Base-by-base conservation (phyloP, 1,140 invertebrate species). In the Drosophila teissieri region DNA sequence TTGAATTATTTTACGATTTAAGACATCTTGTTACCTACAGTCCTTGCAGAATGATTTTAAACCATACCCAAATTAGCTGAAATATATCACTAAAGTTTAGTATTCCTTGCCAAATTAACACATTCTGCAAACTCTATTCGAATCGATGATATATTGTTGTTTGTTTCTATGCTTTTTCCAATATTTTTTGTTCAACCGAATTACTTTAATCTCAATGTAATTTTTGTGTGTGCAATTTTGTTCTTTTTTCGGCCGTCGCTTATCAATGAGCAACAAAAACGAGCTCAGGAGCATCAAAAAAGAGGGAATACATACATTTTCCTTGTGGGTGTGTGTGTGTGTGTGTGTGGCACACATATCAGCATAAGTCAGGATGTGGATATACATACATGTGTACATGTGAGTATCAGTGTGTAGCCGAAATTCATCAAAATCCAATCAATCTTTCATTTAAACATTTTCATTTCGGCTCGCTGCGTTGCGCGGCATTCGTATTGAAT, bases 391-490 rank as follows among this genome's bases (percentile, higher is more conserved):
- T 39, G 37, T 57, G 42, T 40, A 36, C 36, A 40, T 56, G 60
- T 57, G 67, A 48, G 64, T 58, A 55, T 73, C 62, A 73, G 63
- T 63, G 79, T 81, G 81, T 78, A 76, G 73, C 72, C 42, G 82
- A 85, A 85, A 85, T 86, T 85, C 82, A 85, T 85, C 82, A 85
- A 85, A 85, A 88, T 88, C 82, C 82, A 86, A 86, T 86, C 82
- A 86, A 86, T 86, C 82, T 86, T 88, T 86, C 82, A 86, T 88
- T 88, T 86, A 86, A 86, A 86, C 82, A 86, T 86, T 86, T 86
- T 86, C 82, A 86, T 86, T 86, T 86, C 83, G 75, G 83, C 70
- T 86, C 83, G 82, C 62, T 88, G 82, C 82, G 80, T 69, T 63
- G 80, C 63, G 80, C 44, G 62, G 40, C 60, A 61, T 72, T 80